Base-by-base conservation (phyloP, 2,797 vertebrate genomes). In the Rhabdomys pumilio region DNA sequence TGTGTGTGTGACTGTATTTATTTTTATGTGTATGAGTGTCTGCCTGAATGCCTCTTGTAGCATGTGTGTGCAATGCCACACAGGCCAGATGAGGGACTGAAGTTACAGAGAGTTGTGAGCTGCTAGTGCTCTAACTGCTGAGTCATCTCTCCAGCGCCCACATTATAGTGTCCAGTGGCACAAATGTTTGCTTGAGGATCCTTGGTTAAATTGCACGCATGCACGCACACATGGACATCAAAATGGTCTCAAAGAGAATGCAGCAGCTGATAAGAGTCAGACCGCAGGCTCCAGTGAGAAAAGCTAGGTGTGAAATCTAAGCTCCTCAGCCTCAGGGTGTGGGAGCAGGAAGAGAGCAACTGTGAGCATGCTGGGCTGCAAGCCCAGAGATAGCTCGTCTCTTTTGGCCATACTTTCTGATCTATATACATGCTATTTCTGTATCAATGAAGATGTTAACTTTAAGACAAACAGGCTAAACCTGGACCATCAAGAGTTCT, bases 391-490 rank as follows among this genome's bases (percentile, higher is more conserved):
- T 24, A 61, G 47, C n/a, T 34, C 5, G 14, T 57, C 65, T 34
- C 57, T 80, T 94, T 84, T 19, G 85, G 57, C 67, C 75, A 77
- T 44, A 73, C 26, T 77, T 87, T 87, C 69, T 90, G 26, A 83
- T 55, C 59, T 34, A 5, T 73, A n/a, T 41, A 47, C 4, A 1
- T 55, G 17, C 11, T 96, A 90, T 38, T 94, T 95, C 75, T 72
- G 13, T 77, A 53, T 47, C 85, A 92, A 61, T 67, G 84, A 80
- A 95, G 11, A 85, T 63, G 53, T 82, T 89, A 65, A 76, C 31
- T 53, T 84, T 69, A 85, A 91, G 65, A 89, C 47, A 69, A 94
- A 89, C 24, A 31, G 38, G 34, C 14, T 80, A 38, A 92, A 65
- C 59, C 34, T 67, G 34, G 61, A 29, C 24, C 4, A 7, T 26